A percentile compares a stretch with the other conserved stretches of the same genome.
Conservation (phyloP, 2,888 invertebrate species). For the Phengaris alcon region DNA sequence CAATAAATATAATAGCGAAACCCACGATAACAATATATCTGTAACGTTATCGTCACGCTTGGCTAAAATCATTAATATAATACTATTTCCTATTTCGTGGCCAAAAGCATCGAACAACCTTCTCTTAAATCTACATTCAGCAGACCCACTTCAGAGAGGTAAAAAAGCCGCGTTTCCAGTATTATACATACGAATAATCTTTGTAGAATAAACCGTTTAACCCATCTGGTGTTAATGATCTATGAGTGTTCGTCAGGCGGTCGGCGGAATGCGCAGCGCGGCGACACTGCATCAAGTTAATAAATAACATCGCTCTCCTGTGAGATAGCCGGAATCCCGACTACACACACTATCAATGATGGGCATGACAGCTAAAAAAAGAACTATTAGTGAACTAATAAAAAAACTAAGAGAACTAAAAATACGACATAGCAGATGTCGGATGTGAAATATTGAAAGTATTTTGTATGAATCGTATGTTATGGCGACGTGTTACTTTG, state of each 20-base stretch:
- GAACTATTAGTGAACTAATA: background rate
- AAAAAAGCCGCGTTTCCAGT: background rate
- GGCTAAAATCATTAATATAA: background rate
- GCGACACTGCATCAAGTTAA: constrained; percentile 71
- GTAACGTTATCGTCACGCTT: background rate
- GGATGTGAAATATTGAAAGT: too few relatives aligned
- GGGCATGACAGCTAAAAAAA: background rate
- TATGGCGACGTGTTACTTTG: too few relatives aligned
- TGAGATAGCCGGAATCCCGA: constrained; percentile 46
- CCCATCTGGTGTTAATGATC: constrained; percentile 23
- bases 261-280: constrained; percentile 64
- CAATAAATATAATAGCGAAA: constrained; percentile 7
- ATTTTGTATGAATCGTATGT: too few relatives aligned
- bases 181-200: background rate
- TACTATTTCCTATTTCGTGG: background rate
- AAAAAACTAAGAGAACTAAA: background rate
- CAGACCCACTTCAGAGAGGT: background rate
- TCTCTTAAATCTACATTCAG: background rate
- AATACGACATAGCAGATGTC: too few relatives aligned
- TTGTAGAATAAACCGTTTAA: constrained; percentile 13
- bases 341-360: constrained; percentile 40
- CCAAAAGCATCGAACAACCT: background rate
- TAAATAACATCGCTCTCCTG: constrained; percentile 57
- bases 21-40: constrained; percentile 8
- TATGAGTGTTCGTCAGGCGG: constrained; percentile 42